These are phyloP conservation scores for Scrobipalpa costella DNA, from an alignment of 2,888 invertebrate genomes.

Conservation along the genomic window DNA sequence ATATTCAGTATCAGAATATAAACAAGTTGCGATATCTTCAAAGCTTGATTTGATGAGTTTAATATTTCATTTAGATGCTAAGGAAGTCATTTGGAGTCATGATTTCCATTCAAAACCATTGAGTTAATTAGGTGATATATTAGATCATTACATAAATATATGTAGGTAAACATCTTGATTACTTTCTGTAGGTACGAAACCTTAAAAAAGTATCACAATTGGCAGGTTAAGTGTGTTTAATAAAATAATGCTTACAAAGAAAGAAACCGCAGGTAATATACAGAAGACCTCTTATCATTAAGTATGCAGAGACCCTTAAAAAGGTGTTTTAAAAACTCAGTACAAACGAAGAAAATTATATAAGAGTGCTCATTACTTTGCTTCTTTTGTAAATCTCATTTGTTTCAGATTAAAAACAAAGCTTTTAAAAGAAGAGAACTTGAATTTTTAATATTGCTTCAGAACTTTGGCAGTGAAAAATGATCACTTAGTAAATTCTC, in stretches of 20 bases:
- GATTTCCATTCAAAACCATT: no score
- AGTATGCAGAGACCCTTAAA: neutral
- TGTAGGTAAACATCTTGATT: no score
- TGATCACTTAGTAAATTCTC: neutral
- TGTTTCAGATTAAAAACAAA: neutral
- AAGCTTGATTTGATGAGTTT: neutral
- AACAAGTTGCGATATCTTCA: neutral
- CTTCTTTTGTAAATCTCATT: slow-evolving; percentile 1
- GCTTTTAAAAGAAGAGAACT: neutral
- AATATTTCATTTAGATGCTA: no score
- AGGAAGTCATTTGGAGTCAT: no score
- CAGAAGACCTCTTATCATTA: neutral
- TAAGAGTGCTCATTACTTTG: slow-evolving; percentile 10
- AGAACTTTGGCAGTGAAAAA: slow-evolving; percentile 7
- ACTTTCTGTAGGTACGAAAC: no score
- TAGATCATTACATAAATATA: no score
- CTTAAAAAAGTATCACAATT: no score
- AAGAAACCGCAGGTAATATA: no score
- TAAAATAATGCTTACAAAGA: no score
- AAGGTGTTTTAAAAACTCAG: slow-evolving; percentile 6
- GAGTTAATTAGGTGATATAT: no score
- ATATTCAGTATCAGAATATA: neutral
- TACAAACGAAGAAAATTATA: slow-evolving; percentile 3
- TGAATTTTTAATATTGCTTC: slow-evolving; percentile 1
- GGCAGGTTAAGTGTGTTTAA: no score